Evolutionary conservation across 2,888 invertebrate species (phyloP), one percentile per base, ranked within the genome.

Genomic region (Sarcophaga variegata): DNA sequence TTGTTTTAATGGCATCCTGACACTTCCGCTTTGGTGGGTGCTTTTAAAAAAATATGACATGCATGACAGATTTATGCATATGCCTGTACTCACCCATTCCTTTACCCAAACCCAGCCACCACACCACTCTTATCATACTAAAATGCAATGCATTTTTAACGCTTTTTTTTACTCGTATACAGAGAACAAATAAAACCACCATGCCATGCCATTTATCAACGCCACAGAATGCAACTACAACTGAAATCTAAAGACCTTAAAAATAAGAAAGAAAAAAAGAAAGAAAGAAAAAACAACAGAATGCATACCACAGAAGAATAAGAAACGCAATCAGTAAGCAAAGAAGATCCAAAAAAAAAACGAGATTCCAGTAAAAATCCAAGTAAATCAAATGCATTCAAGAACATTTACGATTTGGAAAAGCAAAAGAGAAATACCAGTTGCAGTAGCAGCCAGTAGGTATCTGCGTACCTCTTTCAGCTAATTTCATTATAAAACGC

Each of bases 1-100:
- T 81, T 78, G 69, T 87, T 85, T 85, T 87, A 87, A 87, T 87
- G 81, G 87, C 84, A 85, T 87, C 84, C 87, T 87, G 81, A 84
- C 87, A 87, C 87, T 87, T 87, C 87, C 87, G 87, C 81, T 82
- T 79, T 87, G 84, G 81, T 85, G 79, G 84, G 71, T 87, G 81
- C 84, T 71, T 54, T 78, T 84, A 62, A 75, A 67, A 75, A 87
- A 87, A 71, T 87, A 82, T 87, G 87, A 87, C 84, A 87, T 87
- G 84, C 87, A 81, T 87, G 81, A 60, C 27, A 66, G 86, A 81
- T 81, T 84, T 79, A 76, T 81, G 81, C 84, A 85, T 67, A 77
- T 45, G 54, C 54, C 54, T 66, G 27, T 72, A 37, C 63, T 37
- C 22, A 17, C 2, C 54, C 12, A 14, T 54, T 14, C 54, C 54